Conservation (phyloP, 37 sponge, comb jelly and placozoan species). For the Oopsacas minuta region DNA sequence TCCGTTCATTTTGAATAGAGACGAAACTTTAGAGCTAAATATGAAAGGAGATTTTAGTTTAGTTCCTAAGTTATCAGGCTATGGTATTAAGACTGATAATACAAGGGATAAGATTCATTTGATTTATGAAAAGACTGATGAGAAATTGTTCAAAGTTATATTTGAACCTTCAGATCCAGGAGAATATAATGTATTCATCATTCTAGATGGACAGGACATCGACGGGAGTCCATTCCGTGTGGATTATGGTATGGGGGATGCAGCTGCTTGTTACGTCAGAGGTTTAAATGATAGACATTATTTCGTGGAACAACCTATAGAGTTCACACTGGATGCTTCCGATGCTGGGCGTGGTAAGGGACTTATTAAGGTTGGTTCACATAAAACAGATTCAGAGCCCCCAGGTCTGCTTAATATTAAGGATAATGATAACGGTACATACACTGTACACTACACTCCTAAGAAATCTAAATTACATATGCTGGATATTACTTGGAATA, state of each 20-base stretch:
- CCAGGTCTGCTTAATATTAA: neutral
- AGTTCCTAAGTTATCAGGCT: neutral
- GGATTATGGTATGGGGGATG: neutral
- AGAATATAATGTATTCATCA: neutral
- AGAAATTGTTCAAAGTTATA: neutral
- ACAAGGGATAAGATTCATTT: neutral
- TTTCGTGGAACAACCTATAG: slow-evolving; percentile 11
- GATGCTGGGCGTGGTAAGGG: neutral
- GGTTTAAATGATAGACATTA: neutral
- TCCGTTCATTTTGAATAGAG: neutral
- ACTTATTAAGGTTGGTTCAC: neutral
- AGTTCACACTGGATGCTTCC: slow-evolving; percentile 7
- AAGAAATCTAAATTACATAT: neutral
- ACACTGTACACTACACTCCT: slow-evolving; percentile 3
- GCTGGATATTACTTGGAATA: slow-evolving; percentile 4
- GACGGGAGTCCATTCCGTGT: neutral
- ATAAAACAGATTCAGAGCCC: neutral
- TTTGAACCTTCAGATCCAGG: neutral
- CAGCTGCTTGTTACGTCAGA: neutral
- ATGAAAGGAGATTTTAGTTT: slow-evolving; percentile 12
- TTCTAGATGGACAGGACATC: neutral
- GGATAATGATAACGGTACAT: neutral
- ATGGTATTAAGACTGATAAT: neutral
- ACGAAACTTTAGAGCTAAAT: neutral
- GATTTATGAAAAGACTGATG: neutral